Evolutionary conservation across 2,113 vertebrate genomes (phyloP).

Genomic region (Pogonocichla stellata): DNA sequence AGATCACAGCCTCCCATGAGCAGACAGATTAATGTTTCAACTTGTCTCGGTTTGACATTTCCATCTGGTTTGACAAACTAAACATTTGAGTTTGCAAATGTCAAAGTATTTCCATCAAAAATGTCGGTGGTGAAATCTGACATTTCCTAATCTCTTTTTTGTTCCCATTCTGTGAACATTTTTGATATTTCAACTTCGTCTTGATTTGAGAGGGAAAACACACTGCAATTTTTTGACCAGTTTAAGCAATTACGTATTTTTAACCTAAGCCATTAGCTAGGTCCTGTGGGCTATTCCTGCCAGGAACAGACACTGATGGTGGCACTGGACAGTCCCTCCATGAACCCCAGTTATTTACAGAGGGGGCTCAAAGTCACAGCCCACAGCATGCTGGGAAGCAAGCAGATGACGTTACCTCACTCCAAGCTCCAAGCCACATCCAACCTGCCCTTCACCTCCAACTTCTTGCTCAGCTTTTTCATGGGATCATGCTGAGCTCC

Average conservation of each 20-base stretch:
- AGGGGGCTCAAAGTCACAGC: neutral
- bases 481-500: neutral
- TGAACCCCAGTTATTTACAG: neutral
- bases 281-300: neutral
- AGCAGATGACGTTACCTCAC: neutral
- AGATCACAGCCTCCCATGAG: neutral
- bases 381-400: neutral
- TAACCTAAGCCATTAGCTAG: neutral
- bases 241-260: neutral
- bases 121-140: neutral
- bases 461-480: neutral
- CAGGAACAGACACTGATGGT: neutral
- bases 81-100: slow-evolving; percentile 63
- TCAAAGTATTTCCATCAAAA: slow-evolving; percentile 64
- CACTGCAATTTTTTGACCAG: neutral
- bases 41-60: slow-evolving; percentile 35
- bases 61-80: slow-evolving; percentile 63
- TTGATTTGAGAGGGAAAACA: slow-evolving; percentile 22
- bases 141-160: slow-evolving; percentile 59
- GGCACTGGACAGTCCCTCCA: neutral
- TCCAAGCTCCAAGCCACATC: neutral
- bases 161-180: neutral
- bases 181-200: slow-evolving; percentile 52
- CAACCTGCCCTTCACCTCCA: neutral
- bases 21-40: slow-evolving; percentile 35